Base-by-base conservation (phyloP, 2,797 vertebrate genomes). In the Coregonus ussuriensis region DNA sequence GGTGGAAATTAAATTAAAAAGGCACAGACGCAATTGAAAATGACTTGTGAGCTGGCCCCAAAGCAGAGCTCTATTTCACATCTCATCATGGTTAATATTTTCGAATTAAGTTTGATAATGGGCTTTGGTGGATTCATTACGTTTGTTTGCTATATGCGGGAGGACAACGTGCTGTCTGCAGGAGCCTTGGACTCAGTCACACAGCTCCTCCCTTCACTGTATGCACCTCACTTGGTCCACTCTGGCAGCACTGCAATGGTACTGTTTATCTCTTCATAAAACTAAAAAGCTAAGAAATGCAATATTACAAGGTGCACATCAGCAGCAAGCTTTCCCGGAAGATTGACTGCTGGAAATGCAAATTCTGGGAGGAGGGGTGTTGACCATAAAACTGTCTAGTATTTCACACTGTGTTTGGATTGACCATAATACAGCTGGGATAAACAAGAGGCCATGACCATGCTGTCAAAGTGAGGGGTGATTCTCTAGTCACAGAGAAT, bases 61-160 rank as follows among this genome's bases (percentile, higher is more conserved):
- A 78, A 75, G 41, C 56, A 9, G 59, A 29, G 29, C 79, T 86
- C 51, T 76, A 71, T 79, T 77, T 53, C 53, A 31, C 47, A 7
- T 74, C 75, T 56, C 71, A 69, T 75, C 71, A 75, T 41, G 75
- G 72, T 67, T 81, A 78, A 79, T 74, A 69, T 74, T 68, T 37
- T 15, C 72, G 73, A 84, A 85, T 85, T 75, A 84, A 68, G 51
- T 56, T 63, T 35, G n/a, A 75, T 83, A 84, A 84, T 82, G 74
- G 77, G 74, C 80, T 81, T 65, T 70, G 33, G 59, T 71, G 69
- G 59, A 78, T 70, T 83, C 63, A 84, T 74, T 83, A 75, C 47
- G 21, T 75, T 81, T 81, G 76, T 79, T 82, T 79, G 72, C 68
- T 74, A 41, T 51, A 70, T 25, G 31, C 54, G 41, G 66, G 52